Percentiles rank a stretch among this genome's conserved stretches.
These are phyloP conservation scores for Smithornis capensis DNA, from an alignment of 2,113 vertebrate genomes.

Conservation along the genomic window DNA sequence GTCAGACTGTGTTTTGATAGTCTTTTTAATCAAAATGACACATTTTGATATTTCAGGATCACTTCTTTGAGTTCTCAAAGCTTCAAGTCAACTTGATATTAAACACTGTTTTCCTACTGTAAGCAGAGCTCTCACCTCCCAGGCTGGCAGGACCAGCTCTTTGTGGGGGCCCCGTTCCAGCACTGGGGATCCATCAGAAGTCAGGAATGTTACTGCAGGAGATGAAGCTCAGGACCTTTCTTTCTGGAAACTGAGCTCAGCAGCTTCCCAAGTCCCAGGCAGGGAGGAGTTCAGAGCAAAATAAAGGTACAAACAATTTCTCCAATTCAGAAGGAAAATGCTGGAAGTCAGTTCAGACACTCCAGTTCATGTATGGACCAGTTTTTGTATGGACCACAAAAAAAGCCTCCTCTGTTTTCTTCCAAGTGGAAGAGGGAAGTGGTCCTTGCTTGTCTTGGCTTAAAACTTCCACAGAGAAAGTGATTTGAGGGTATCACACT, in stretches of 20 bases:
- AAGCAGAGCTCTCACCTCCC: not conserved
- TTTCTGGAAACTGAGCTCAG: not conserved
- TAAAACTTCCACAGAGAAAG: not conserved
- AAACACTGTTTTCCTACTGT: not conserved
- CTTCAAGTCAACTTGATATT: not conserved
- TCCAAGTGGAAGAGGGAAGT: not conserved
- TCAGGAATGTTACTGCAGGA: not conserved
- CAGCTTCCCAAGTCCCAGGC: not conserved
- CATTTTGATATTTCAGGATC: not conserved
- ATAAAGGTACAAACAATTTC: not conserved
- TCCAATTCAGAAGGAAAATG: not conserved
- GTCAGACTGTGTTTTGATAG: not conserved
- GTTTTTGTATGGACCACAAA: not conserved
- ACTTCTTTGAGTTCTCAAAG: not conserved
- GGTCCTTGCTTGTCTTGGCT: not conserved
- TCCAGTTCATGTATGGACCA: not conserved
- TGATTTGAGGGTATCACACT: not conserved
- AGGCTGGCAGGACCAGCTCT: not conserved
- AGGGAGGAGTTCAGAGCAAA: not conserved
- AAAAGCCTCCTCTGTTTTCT: not conserved
- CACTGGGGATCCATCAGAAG: not conserved
- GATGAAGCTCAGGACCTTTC: not conserved
- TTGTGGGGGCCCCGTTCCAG: rapidly evolving
- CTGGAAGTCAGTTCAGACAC: not conserved
- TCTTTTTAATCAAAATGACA: not conserved